Evolutionary conservation across 2,888 invertebrate species (phyloP).

Genomic region (Erebia aethiops): DNA sequence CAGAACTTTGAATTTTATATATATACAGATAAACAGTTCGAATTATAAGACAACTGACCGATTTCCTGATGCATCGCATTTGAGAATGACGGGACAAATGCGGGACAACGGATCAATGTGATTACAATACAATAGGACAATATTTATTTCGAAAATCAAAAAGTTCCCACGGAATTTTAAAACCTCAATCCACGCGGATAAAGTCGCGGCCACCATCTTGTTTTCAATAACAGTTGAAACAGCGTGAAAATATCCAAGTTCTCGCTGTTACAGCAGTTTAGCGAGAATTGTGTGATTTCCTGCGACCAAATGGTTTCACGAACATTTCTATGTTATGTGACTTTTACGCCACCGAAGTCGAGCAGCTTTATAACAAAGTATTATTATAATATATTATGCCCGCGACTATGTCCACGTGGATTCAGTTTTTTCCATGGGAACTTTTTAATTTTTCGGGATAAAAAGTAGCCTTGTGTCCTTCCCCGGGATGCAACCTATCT

Average conservation of each 20-base stretch:
- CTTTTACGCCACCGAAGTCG: conserved; percentile 1
- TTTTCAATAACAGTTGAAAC: conserved; percentile 9
- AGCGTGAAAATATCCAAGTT: conserved; percentile 9
- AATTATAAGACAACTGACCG: no score
- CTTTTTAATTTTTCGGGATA: neutral
- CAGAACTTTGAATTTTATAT: no score
- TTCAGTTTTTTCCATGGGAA: neutral
- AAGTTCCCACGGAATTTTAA: no score
- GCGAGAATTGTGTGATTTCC: conserved; percentile 10
- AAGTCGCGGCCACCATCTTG: neutral
- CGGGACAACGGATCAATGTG: no score
- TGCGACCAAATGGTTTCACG: conserved; percentile 7
- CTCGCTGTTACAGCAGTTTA: neutral
- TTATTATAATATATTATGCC: neutral
- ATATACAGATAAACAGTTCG: no score
- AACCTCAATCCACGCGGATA: no score
- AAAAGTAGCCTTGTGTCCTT: no score
- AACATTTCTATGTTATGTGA: conserved; percentile 8
- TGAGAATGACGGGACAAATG: no score
- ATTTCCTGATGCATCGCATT: no score
- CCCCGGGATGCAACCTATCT: no score
- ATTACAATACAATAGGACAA: no score
- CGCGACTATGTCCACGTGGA: neutral
- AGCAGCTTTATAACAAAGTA: neutral
- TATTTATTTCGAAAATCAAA: no score